Conservation (phyloP, 1,140 invertebrate species). For the Medauroidea extradentata region DNA sequence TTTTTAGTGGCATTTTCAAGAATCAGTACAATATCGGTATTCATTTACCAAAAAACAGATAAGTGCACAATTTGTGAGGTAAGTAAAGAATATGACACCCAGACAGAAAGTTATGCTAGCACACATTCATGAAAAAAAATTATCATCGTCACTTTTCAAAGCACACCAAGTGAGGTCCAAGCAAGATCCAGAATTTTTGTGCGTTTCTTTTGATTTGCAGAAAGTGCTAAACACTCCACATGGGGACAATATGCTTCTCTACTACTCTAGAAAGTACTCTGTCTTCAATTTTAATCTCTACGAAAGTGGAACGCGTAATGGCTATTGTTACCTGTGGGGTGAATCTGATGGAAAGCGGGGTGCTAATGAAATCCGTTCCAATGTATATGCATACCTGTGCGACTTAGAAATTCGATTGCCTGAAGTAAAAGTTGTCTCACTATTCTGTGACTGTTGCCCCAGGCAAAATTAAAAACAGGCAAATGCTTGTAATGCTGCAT, state of each 20-base stretch:
- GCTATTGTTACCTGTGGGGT: slow-evolving; percentile 7
- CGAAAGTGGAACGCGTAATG: neutral
- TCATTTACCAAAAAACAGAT: slow-evolving; percentile 29
- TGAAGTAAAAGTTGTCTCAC: slow-evolving; percentile 10
- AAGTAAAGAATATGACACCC: slow-evolving; percentile 17
- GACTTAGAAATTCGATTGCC: slow-evolving; percentile 12
- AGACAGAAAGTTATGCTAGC: slow-evolving; percentile 10
- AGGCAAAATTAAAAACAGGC: slow-evolving; percentile 31
- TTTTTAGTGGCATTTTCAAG: slow-evolving; percentile 15
- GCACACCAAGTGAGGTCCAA: slow-evolving; percentile 16
- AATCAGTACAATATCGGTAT: slow-evolving; percentile 25
- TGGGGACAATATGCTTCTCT: slow-evolving; percentile 25
- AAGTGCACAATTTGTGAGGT: slow-evolving; percentile 24
- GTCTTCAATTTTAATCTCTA: slow-evolving; percentile 4
- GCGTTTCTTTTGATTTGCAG: slow-evolving; percentile 26
- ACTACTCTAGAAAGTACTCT: slow-evolving; percentile 8
- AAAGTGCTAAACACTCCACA: slow-evolving; percentile 33
- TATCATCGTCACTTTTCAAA: slow-evolving; percentile 15
- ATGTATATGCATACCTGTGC: slow-evolving; percentile 21
- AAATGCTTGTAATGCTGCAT: slow-evolving; percentile 20
- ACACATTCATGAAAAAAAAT: slow-evolving; percentile 22
- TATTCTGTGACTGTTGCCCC: slow-evolving; percentile 26
- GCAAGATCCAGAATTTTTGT: slow-evolving; percentile 18
- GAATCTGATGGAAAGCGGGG: slow-evolving; percentile 6
- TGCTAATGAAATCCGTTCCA: slow-evolving; percentile 9